Conservation (phyloP, 1,140 invertebrate genomes). For the Trichogramma pretiosum region DNA sequence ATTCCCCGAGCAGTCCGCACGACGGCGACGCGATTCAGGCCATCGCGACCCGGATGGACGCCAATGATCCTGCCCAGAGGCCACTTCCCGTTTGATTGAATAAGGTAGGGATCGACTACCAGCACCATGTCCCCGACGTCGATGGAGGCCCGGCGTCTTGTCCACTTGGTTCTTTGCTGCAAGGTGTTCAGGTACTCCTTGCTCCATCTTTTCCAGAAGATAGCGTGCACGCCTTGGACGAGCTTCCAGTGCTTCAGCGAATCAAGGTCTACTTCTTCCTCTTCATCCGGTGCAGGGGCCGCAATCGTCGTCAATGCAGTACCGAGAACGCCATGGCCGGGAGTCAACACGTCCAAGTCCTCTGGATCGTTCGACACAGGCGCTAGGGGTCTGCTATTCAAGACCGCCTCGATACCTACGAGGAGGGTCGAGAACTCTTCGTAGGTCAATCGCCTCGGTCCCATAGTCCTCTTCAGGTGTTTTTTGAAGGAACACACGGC, state of each 20-base stretch:
- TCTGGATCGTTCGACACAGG: conserved; percentile 18
- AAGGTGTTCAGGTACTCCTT: conserved; percentile 1
- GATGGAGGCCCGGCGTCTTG: not conserved
- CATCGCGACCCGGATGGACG: not conserved
- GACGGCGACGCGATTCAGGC: not conserved
- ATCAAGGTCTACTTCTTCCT: too few relatives aligned
- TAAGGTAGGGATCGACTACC: not conserved
- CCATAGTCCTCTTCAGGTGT: conserved; percentile 20
- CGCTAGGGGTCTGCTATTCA: conserved; percentile 21
- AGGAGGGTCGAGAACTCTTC: conserved; percentile 20
- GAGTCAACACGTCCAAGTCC: conserved; percentile 24
- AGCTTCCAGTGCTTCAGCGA: not conserved
- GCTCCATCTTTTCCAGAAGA: not conserved
- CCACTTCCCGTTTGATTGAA: not conserved
- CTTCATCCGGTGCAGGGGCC: too few relatives aligned
- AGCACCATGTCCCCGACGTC: not conserved
- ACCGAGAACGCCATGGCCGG: conserved; percentile 24
- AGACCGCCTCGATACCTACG: conserved; percentile 15
- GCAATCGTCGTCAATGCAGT: conserved; percentile 1
- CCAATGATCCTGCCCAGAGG: not conserved
- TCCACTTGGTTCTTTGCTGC: conserved; percentile 1
- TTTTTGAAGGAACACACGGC: conserved; percentile 21
- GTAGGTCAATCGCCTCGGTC: conserved; percentile 13
- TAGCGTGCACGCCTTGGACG: not conserved
- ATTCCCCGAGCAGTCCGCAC: not conserved